These are phyloP conservation scores for Bungarus multicinctus DNA, from an alignment of 2,113 vertebrate species.

Conservation along the genomic window DNA sequence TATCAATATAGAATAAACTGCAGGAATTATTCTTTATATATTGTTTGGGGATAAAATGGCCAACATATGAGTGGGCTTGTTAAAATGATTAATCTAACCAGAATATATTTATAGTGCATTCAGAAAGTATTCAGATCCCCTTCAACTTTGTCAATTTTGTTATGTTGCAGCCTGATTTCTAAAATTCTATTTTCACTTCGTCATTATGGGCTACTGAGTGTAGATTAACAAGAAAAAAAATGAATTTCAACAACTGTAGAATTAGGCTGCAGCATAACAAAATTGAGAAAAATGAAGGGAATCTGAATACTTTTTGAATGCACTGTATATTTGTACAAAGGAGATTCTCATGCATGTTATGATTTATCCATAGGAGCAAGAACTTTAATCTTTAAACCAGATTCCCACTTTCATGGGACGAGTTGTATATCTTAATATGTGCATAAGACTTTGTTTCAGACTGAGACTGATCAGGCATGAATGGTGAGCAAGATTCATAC, in stretches of 20 bases:
- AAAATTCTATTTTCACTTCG: not conserved
- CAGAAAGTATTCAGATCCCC: not conserved
- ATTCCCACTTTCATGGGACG: not conserved
- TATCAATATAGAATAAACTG: not conserved
- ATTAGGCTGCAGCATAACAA: not conserved
- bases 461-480: not conserved
- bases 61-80: not conserved
- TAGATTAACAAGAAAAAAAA: not conserved
- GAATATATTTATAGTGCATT: not conserved
- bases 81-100: not conserved
- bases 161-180: not conserved
- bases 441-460: not conserved
- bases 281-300: not conserved
- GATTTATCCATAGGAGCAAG: not conserved
- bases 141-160: not conserved
- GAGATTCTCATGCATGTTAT: not conserved
- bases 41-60: not conserved
- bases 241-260: not conserved
- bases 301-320: not conserved
- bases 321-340: not conserved
- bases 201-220: not conserved
- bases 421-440: not conserved
- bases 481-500: not conserved
- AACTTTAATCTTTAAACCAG: not conserved
- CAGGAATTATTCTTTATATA: not conserved